phyloP scores from a whole-genome alignment of 1,140 invertebrate genomes.

The Cataglyphis hispanica region DNA sequence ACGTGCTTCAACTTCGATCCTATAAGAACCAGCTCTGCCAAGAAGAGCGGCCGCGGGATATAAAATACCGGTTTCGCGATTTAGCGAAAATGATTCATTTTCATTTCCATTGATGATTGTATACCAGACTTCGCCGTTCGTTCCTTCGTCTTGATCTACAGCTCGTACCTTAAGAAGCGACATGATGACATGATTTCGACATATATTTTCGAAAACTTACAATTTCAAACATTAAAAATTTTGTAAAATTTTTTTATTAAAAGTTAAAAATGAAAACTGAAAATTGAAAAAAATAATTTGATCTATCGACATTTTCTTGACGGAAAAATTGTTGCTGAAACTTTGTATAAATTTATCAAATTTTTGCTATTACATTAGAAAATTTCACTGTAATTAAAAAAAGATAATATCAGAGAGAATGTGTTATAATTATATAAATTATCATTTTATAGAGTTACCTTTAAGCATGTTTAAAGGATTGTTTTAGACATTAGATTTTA shows the following conservation, averaged over 20 bases:
- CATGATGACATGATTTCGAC: neutral
- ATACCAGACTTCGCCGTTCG: constrained; percentile 92
- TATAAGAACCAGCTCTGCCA: constrained; percentile 89
- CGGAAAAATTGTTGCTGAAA: neutral
- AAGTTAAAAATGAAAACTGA: neutral
- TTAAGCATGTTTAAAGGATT: neutral
- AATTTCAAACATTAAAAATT: neutral
- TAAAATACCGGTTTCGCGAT: constrained; percentile 91
- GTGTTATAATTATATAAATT: neutral
- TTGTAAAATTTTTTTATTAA: neutral
- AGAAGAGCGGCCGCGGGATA: constrained; percentile 91
- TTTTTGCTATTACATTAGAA: neutral
- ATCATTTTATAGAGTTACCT: neutral
- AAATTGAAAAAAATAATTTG: neutral
- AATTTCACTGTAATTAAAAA: neutral
- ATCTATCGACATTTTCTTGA: neutral
- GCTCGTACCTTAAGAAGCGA: constrained; percentile 87
- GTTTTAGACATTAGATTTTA: neutral
- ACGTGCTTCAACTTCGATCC: constrained; percentile 91
- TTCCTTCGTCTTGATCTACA: constrained; percentile 92
- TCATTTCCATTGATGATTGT: constrained; percentile 91
- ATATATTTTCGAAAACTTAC: neutral
- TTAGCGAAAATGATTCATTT: constrained; percentile 90
- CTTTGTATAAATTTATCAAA: neutral
- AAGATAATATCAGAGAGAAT: neutral